Percentiles rank a stretch among this genome's conserved stretches.
Evolutionary conservation across 1,140 invertebrate genomes (phyloP).

Genomic region (Leguminivora glycinivorella): DNA sequence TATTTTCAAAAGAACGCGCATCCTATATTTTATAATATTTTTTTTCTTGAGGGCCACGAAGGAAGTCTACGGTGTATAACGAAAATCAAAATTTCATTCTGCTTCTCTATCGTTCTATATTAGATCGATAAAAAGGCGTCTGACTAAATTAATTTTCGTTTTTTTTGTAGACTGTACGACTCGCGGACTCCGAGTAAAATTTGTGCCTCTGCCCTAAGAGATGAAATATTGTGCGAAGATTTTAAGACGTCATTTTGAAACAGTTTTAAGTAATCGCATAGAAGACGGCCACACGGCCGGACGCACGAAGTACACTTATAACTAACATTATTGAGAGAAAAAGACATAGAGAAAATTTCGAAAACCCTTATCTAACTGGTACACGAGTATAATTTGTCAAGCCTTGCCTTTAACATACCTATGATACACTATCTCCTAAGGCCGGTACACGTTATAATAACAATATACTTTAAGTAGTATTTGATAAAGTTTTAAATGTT

Average conservation of each 20-base stretch:
- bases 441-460: constrained; percentile 71
- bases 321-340: constrained; percentile 71
- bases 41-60: too few species aligned
- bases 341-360: constrained; percentile 72
- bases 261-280: neutral
- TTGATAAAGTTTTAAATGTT: constrained; percentile 65
- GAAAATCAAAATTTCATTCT: too few species aligned
- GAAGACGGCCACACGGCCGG: constrained; percentile 22
- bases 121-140: too few species aligned
- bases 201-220: too few species aligned
- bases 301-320: constrained; percentile 55
- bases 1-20: neutral
- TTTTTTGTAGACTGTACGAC: too few species aligned
- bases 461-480: constrained; percentile 69
- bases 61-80: too few species aligned
- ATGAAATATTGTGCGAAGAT: neutral
- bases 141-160: too few species aligned
- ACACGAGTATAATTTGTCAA: constrained; percentile 59
- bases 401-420: constrained; percentile 63
- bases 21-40: neutral
- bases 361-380: constrained; percentile 66
- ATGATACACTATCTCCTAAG: constrained; percentile 66
- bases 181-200: too few species aligned
- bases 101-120: too few species aligned
- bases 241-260: constrained; percentile 1